Evolutionary conservation across 2,888 invertebrate genomes (phyloP).

Genomic region (Branchipolynoe longqiensis): DNA sequence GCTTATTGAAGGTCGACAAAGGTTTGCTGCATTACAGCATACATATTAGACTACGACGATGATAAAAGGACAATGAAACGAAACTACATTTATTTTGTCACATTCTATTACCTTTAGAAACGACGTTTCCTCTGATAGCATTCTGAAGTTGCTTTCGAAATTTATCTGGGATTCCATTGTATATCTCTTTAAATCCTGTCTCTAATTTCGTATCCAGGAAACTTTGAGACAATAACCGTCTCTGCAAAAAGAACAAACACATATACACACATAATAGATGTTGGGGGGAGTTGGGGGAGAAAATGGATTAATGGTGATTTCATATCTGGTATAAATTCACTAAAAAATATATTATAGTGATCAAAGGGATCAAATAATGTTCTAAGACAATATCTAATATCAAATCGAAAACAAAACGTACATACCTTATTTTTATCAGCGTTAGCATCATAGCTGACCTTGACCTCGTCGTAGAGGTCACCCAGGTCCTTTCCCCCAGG

Average conservation of each 20-base stretch:
- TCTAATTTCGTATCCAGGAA: neutral
- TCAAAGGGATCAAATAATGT: too few species aligned
- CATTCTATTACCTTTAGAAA: neutral
- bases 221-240: neutral
- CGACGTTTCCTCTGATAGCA: neutral
- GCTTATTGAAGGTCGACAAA: neutral
- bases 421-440: constrained; percentile 30
- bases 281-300: too few species aligned
- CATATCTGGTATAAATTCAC: too few species aligned
- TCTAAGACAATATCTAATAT: too few species aligned
- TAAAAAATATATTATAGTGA: too few species aligned
- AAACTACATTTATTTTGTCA: neutral
- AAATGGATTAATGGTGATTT: too few species aligned
- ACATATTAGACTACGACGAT: too few species aligned
- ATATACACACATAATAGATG: too few species aligned
- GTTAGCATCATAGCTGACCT: neutral
- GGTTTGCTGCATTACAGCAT: neutral
- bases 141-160: neutral
- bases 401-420: too few species aligned
- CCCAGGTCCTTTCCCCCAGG: constrained; percentile 1
- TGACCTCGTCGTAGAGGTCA: constrained; percentile 22
- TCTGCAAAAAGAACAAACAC: too few species aligned
- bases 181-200: neutral
- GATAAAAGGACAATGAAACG: too few species aligned
- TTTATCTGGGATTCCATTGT: neutral